Base-by-base conservation (phyloP, 2,888 invertebrate species). In the Tipula confusa region DNA sequence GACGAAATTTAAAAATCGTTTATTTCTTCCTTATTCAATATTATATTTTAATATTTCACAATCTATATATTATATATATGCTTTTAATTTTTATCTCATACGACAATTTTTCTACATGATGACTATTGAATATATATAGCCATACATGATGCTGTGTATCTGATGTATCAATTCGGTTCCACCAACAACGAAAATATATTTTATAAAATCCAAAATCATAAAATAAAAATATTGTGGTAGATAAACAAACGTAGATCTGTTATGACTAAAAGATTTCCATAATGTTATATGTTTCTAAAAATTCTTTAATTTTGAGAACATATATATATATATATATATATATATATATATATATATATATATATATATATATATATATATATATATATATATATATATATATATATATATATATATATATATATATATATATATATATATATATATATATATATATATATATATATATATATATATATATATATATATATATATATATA, bases 311-410 rank as follows among this genome's bases (percentile, higher is more conserved):
- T 33, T 33, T 33, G 33, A 2, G 33, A n/a, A n/a, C n/a, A n/a
- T n/a, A n/a, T n/a, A n/a, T n/a, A n/a, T n/a, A n/a, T n/a, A n/a
- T 33, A 29, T 29, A 80, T 80, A 80, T 29, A 80, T 29, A 80
- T 80, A 79, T 79, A 79, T 79, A 79, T 79, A 79, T 79, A 79
- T 79, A 79, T 79, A 79, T 79, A 79, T 79, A 79, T 79, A 79
- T 79, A 79, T 79, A 79, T 79, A 79, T 79, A 79, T 79, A 79
- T 79, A 79, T 79, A 79, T 79, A 79, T 79, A 79, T 79, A 79
- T 79, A 79, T 28, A 79, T 28, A 79, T 79, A 79, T 79, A 79
- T 79, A 79, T 79, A 79, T 79, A 79, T 79, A 79, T 79, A 79
- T 79, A 79, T 79, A 79, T 28, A 28, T 79, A 79, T 79, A 79